Percentiles rank a stretch among this genome's conserved stretches.
Conservation (phyloP, 2,888 invertebrate species). For the Athalia circularis region DNA sequence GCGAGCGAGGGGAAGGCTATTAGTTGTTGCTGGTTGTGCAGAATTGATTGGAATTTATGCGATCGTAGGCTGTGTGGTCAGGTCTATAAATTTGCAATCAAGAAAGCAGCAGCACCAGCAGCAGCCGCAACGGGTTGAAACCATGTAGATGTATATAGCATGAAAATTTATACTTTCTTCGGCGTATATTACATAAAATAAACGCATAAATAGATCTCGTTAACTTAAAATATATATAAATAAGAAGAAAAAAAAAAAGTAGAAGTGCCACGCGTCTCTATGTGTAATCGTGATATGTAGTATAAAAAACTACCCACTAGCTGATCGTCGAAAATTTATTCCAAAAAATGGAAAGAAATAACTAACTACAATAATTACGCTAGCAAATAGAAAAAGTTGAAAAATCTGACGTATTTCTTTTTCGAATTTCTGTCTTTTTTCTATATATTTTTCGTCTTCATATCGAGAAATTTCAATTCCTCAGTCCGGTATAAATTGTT, state of each 20-base stretch:
- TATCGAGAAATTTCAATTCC: not conserved
- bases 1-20: not conserved
- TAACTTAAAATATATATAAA: not conserved
- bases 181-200: not conserved
- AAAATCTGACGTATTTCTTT: not conserved
- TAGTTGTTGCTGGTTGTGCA: constrained; percentile 49
- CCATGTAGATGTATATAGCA: not conserved
- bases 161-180: constrained; percentile 1
- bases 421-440: no score
- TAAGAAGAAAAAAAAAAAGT: not conserved
- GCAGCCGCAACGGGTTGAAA: not conserved
- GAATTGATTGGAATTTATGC: constrained; percentile 60
- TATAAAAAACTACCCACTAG: constrained; percentile 2
- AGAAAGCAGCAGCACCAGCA: not conserved
- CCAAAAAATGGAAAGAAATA: not conserved
- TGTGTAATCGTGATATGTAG: not conserved
- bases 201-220: constrained; percentile 17
- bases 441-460: not conserved
- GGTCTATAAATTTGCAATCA: constrained; percentile 41
- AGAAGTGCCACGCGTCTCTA: not conserved
- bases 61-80: constrained; percentile 50
- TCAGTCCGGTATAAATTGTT: constrained; percentile 61
- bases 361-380: no score
- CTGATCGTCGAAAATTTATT: not conserved
- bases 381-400: no score